Percentiles rank a stretch among this genome's conserved stretches.
Evolutionary conservation across 2,888 invertebrate genomes (phyloP).

Genomic region (Horisme vitalbata): DNA sequence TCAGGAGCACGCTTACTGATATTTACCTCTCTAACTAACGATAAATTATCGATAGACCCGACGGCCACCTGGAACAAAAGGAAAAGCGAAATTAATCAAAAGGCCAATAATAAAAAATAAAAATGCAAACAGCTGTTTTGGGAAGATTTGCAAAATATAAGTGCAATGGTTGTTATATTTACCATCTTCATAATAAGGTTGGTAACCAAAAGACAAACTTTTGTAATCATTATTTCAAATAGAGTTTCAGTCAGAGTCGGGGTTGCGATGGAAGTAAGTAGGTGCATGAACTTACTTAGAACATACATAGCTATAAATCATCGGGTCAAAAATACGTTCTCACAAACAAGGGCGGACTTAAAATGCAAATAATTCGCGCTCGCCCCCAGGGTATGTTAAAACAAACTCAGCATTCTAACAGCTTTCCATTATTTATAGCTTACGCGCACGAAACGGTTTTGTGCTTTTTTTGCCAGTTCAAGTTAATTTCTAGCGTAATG

Average conservation of each 20-base stretch:
- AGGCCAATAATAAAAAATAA: constrained; percentile 69
- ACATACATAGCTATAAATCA: constrained; percentile 45
- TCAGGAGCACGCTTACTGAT: constrained; percentile 29
- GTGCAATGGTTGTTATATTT: neutral
- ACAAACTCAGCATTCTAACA: constrained; percentile 76
- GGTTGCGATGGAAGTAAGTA: too few relatives aligned
- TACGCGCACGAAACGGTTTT: constrained; percentile 64
- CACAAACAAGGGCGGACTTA: constrained; percentile 70
- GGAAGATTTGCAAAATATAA: constrained; percentile 38
- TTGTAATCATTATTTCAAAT: too few relatives aligned
- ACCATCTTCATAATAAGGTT: neutral
- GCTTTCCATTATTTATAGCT: constrained; percentile 76
- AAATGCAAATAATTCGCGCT: constrained; percentile 74
- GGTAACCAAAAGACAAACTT: neutral
- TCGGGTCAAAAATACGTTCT: constrained; percentile 56
- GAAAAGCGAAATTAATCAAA: constrained; percentile 83
- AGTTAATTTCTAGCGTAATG: constrained; percentile 81
- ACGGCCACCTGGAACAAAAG: constrained; percentile 82
- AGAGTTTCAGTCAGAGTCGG: too few relatives aligned
- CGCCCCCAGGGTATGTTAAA: constrained; percentile 76
- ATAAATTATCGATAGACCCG: constrained; percentile 66
- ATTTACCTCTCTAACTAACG: constrained; percentile 55
- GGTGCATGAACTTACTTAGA: constrained; percentile 13
- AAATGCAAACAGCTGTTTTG: constrained; percentile 42
- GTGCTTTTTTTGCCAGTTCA: constrained; percentile 64